Percentiles rank a stretch among this genome's conserved stretches.
Evolutionary conservation across 2,797 vertebrate species (phyloP).

Genomic region (Siniperca undulata): DNA sequence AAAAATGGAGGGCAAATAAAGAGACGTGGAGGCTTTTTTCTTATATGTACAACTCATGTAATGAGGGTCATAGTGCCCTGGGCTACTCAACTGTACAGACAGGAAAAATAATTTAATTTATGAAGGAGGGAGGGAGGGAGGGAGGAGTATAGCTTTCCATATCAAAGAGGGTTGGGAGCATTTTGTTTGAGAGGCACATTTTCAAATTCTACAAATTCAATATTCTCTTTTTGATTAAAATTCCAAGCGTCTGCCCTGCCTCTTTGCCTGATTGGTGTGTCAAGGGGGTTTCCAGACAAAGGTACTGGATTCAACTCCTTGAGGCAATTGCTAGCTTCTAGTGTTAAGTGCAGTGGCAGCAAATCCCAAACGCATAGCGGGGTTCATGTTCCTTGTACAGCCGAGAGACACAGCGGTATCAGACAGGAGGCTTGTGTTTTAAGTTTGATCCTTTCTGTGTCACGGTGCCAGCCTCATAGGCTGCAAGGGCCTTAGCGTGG

Average conservation of each 20-base stretch:
- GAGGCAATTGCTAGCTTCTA: conserved; percentile 56
- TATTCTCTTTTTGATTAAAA: conserved; percentile 77
- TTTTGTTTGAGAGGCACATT: conserved; percentile 80
- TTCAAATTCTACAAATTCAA: conserved; percentile 78
- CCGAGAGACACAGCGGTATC: conserved; percentile 38
- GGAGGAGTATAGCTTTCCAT: conserved; percentile 73
- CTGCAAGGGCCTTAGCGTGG: conserved; percentile 26
- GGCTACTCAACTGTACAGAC: conserved; percentile 73
- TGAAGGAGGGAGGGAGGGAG: conserved; percentile 60
- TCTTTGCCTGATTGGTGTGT: conserved; percentile 69
- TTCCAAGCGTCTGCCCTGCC: conserved; percentile 61
- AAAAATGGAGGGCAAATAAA: conserved; percentile 63
- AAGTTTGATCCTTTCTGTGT: conserved; percentile 61
- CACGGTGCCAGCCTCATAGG: conserved; percentile 32
- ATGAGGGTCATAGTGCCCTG: conserved; percentile 76
- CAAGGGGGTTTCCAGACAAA: conserved; percentile 67
- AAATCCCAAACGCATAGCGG: conserved; percentile 58
- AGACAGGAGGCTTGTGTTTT: conserved; percentile 58
- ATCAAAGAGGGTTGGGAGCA: conserved; percentile 73
- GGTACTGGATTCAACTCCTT: conserved; percentile 61
- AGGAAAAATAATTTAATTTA: conserved; percentile 78
- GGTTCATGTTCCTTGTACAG: conserved; percentile 56
- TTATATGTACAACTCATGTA: conserved; percentile 69
- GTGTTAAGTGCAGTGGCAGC: conserved; percentile 62
- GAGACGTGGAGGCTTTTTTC: conserved; percentile 53